Conservation (phyloP, 2,888 invertebrate genomes). For the Sepioteuthis lessoniana region DNA sequence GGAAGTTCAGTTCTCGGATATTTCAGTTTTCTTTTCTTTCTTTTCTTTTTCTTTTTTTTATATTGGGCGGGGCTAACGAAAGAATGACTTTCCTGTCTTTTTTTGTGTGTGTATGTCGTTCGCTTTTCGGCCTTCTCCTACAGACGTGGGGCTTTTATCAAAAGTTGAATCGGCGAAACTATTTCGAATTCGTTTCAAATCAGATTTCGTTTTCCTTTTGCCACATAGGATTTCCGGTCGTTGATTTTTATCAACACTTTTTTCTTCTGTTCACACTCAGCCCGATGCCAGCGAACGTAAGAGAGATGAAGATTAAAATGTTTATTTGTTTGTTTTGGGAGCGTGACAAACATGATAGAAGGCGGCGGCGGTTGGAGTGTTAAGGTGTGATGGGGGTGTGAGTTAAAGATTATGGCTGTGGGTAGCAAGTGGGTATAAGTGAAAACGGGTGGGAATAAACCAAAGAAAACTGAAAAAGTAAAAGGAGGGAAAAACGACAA, state of each 20-base stretch:
- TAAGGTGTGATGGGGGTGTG: neutral
- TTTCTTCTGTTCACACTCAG: neutral
- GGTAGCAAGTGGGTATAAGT: neutral
- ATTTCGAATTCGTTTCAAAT: conserved; percentile 23
- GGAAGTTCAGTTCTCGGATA: neutral
- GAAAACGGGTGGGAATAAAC: neutral
- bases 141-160: neutral
- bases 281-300: neutral
- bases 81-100: conserved; percentile 12
- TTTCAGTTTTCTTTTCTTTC: neutral
- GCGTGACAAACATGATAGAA: neutral
- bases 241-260: conserved; percentile 10
- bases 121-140: neutral
- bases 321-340: neutral
- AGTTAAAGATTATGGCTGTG: neutral
- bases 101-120: neutral
- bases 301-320: neutral
- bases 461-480: neutral
- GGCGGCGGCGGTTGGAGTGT: neutral
- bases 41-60: too few species aligned
- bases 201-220: conserved; percentile 24
- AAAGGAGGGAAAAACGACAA: neutral
- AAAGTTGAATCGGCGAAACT: conserved; percentile 33
- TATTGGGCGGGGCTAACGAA: neutral
- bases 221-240: conserved; percentile 12